phyloP scores from a whole-genome alignment of 2,113 vertebrate genomes.

The Ceyx margarethae region DNA sequence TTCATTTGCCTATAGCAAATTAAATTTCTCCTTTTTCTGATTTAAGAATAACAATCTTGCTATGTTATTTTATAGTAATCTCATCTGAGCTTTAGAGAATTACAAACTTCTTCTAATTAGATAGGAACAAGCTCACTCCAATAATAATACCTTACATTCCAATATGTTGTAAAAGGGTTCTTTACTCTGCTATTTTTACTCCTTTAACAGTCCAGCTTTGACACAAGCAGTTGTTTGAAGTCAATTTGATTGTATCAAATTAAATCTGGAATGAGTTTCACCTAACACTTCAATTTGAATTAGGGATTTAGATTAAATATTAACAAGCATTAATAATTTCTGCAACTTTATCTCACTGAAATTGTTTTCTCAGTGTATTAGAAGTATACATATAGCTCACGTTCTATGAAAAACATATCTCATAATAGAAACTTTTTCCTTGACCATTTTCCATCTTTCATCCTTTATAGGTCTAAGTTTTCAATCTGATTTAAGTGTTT shows the following conservation, averaged over 20 bases:
- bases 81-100: neutral
- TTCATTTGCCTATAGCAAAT: neutral
- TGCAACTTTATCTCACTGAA: neutral
- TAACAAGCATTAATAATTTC: neutral
- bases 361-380: neutral
- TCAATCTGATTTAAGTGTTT: neutral
- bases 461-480: neutral
- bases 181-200: neutral
- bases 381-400: neutral
- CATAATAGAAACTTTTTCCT: neutral
- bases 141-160: neutral
- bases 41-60: neutral
- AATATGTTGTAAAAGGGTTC: neutral
- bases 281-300: constrained; percentile 1
- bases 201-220: neutral
- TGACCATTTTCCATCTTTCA: neutral
- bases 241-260: neutral
- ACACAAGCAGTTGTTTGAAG: neutral
- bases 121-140: neutral
- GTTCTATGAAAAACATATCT: neutral
- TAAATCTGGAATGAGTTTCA: neutral
- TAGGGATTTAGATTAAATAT: constrained; percentile 16
- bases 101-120: constrained; percentile 3
- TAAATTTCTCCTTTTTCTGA: neutral
- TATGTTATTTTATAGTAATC: neutral